These are phyloP conservation scores for Gastrophysa polygoni DNA, from an alignment of 2,888 invertebrate species.

Conservation along the genomic window DNA sequence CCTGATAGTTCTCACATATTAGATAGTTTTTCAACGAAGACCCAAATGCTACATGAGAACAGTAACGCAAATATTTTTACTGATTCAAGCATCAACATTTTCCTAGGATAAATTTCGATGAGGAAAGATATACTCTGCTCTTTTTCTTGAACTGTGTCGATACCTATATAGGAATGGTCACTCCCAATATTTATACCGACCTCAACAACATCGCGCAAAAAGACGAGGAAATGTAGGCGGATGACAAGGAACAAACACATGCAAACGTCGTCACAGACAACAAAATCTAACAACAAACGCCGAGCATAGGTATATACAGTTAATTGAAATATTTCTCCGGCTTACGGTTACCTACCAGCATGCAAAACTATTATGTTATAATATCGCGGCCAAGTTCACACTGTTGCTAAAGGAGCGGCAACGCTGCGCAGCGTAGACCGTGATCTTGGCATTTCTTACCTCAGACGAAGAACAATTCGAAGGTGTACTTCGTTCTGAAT, in stretches of 20 bases:
- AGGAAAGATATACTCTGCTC: too few relatives aligned
- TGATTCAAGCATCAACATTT: too few relatives aligned
- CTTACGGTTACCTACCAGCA: conserved; percentile 39
- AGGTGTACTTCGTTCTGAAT: conserved; percentile 34
- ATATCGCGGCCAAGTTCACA: conserved; percentile 39
- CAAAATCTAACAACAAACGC: conserved; percentile 13
- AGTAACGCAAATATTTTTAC: not conserved
- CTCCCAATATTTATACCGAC: too few relatives aligned
- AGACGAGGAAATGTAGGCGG: conserved; percentile 14
- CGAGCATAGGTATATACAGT: too few relatives aligned
- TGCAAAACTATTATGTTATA: conserved; percentile 48
- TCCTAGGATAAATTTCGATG: too few relatives aligned
- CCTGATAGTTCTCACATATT: too few relatives aligned
- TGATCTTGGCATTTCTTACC: conserved; percentile 55
- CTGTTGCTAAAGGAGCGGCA: conserved; percentile 38
- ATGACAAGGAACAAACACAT: conserved; percentile 14
- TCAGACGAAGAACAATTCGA: conserved; percentile 37
- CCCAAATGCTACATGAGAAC: not conserved
- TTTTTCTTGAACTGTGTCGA: too few relatives aligned
- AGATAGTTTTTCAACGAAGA: not conserved
- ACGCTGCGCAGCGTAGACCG: conserved; percentile 46
- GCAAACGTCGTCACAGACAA: conserved; percentile 17
- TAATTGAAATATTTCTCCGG: conserved; percentile 30
- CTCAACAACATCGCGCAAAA: conserved; percentile 9
- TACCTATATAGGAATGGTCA: too few relatives aligned